A percentile compares a stretch with the other conserved stretches of the same genome.
Conservation (phyloP, 2,113 vertebrate species). For the Microcebus murinus region DNA sequence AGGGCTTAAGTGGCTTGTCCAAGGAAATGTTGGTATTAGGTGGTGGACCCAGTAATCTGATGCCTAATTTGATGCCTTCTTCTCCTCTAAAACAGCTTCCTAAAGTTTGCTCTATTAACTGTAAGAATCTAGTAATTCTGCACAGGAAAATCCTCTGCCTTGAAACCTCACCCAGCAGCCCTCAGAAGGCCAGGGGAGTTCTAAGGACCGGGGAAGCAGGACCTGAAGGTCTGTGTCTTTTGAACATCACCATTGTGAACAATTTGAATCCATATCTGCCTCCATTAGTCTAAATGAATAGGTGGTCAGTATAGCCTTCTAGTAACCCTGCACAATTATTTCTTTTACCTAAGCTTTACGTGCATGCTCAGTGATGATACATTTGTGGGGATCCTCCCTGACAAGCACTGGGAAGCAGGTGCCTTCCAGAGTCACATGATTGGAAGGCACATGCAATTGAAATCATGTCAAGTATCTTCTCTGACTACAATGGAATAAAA, state of each 20-base stretch:
- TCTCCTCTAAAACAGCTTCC: not conserved
- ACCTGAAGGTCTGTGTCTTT: not conserved
- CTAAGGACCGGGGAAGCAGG: not conserved
- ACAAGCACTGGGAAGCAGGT: not conserved
- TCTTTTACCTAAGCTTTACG: not conserved
- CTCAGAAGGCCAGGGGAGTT: not conserved
- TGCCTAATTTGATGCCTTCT: not conserved
- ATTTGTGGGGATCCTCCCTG: not conserved
- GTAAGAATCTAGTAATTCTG: not conserved
- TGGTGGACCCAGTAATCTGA: not conserved
- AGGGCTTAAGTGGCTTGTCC: not conserved
- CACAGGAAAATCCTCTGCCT: no score
- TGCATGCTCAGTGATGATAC: no score
- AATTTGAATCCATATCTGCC: not conserved
- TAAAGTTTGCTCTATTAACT: not conserved
- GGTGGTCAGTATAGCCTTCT: not conserved
- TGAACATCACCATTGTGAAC: not conserved
- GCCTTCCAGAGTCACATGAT: not conserved
- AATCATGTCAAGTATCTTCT: no score
- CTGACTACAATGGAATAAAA: no score
- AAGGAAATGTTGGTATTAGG: not conserved
- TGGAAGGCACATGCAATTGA: no score
- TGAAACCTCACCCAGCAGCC: not conserved
- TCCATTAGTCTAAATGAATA: not conserved
- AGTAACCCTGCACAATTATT: not conserved